Conservation (phyloP, 2,113 vertebrate genomes). For the Aleadryas rufinucha region DNA sequence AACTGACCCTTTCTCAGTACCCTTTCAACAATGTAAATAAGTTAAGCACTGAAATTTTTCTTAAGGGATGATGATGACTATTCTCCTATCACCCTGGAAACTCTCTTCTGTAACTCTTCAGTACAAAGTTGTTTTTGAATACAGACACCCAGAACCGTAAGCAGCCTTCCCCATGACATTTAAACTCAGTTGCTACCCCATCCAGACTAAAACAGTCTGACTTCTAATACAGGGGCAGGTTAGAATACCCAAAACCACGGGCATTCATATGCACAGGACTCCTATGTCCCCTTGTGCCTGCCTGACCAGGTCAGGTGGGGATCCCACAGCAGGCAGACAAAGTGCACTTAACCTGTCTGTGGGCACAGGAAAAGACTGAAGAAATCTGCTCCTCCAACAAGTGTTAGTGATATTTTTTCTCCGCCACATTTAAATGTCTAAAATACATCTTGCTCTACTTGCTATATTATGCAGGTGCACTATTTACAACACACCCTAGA, state of each 20-base stretch:
- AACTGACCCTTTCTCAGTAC: background rate
- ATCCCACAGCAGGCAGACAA: background rate
- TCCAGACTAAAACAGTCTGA: background rate
- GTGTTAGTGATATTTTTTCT: background rate
- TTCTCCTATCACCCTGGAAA: background rate
- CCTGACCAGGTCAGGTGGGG: background rate
- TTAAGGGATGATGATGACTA: background rate
- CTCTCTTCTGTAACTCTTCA: background rate
- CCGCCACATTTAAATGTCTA: background rate
- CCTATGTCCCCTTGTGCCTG: fast-evolving
- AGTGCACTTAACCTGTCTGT: background rate
- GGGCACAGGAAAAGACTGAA: background rate
- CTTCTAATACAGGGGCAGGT: background rate
- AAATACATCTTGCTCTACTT: background rate
- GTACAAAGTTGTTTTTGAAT: background rate
- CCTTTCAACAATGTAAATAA: background rate
- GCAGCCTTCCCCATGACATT: background rate
- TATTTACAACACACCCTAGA: background rate
- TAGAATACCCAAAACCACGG: background rate
- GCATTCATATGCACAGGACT: background rate
- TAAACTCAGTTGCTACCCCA: background rate
- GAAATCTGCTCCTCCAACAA: background rate
- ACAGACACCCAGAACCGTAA: background rate
- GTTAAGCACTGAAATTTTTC: background rate
- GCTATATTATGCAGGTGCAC: background rate